Evolutionary conservation across 2,888 invertebrate genomes (phyloP), one percentile per base, ranked within the genome.

Genomic region (Cyaniris semiargus): DNA sequence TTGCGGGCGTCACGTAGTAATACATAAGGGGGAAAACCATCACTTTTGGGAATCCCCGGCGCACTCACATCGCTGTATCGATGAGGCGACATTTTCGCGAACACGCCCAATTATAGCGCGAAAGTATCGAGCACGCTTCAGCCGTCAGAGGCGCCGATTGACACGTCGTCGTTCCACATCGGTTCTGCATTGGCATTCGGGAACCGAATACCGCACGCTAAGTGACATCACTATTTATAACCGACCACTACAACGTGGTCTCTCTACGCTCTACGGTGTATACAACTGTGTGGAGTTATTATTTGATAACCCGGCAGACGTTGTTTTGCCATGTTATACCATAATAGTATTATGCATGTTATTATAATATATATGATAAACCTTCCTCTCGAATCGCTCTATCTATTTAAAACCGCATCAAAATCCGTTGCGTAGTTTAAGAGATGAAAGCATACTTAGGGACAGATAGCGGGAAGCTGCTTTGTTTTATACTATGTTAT

Each of bases 141-240:
- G 34, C 81, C 80, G 79, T 80, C 83, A 81, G 80, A 83, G 87
- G 85, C 81, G 87, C 82, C 82, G 91, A 92, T 88, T 89, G 91
- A 91, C 89, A 87, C 81, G 85, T 83, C 85, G 84, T 82, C 88
- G 91, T 82, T 86, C 90, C 87, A 90, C 89, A 89, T 90, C 88
- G 87, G 85, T 86, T 85, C 83, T 85, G 87, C 88, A 88, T 87
- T 85, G 90, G 91, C 86, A 91, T 91, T 90, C 90, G 88, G 90
- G 90, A 90, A 89, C 90, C 87, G 84, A 88, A 87, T 85, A 85
- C 84, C 83, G 83, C 79, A 85, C 84, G 90, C 84, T 89, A 91
- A 90, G 88, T 89, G 91, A 91, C 91, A 88, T 84, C 86, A 87
- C 91, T 91, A 92, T 92, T 90, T 89, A 89, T 92, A 91, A 78